phyloP scores from a whole-genome alignment of 2,888 invertebrate species.

The Amiota mariae region DNA sequence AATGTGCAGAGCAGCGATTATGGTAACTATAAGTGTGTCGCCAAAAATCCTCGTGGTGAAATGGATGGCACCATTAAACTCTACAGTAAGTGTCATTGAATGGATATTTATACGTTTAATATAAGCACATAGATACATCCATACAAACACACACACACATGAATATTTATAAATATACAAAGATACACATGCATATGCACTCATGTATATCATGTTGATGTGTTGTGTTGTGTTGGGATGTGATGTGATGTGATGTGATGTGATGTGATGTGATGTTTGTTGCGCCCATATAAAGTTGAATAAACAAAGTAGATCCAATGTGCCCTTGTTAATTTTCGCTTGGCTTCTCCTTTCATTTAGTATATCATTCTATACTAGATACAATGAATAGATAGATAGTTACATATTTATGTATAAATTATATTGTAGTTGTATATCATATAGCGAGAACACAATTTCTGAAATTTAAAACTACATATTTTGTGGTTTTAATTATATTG shows the following conservation, averaged over 20 bases:
- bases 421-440: no score
- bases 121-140: conserved; percentile 34
- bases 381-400: no score
- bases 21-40: conserved; percentile 89
- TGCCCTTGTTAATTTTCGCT: neutral
- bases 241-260: no score
- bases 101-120: conserved; percentile 58
- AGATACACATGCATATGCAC: neutral
- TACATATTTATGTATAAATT: no score
- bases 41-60: conserved; percentile 92
- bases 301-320: neutral
- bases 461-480: conserved; percentile 52
- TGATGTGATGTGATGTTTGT: neutral
- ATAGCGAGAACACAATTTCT: neutral
- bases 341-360: no score
- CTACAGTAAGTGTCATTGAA: conserved; percentile 82
- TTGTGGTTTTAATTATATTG: conserved; percentile 61
- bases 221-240: neutral
- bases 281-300: neutral
- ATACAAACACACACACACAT: conserved; percentile 12
- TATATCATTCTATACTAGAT: no score
- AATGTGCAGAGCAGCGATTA: conserved; percentile 87
- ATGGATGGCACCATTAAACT: conserved; percentile 91
- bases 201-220: neutral
- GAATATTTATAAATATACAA: neutral